Conservation (phyloP, 2,113 vertebrate genomes). For the Vicugna pacos region DNA sequence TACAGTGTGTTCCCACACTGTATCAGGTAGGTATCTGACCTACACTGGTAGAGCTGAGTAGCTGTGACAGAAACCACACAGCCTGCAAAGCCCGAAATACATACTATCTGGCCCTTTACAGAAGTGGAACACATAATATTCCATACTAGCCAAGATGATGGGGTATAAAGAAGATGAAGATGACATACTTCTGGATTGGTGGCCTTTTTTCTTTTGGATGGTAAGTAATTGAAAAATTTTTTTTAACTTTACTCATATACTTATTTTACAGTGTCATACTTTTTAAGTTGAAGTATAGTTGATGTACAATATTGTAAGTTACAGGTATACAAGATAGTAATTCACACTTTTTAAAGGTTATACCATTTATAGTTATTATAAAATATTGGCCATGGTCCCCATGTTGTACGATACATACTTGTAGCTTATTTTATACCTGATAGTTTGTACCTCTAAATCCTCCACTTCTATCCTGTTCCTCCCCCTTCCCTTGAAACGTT, state of each 20-base stretch:
- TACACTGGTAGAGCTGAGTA: not conserved
- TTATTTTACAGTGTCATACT: too few species aligned
- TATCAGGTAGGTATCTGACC: not conserved
- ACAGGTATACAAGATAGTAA: too few species aligned
- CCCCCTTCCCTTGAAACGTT: not conserved
- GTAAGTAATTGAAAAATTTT: not conserved
- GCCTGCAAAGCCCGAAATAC: not conserved
- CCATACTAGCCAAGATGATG: not conserved
- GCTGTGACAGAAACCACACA: not conserved
- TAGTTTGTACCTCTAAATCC: too few species aligned
- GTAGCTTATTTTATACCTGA: too few species aligned
- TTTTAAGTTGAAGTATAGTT: too few species aligned
- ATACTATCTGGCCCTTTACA: not conserved
- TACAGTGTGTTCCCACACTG: not conserved
- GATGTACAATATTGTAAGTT: too few species aligned
- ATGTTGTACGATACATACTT: too few species aligned
- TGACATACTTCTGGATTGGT: not conserved
- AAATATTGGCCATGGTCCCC: too few species aligned
- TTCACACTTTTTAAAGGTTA: too few species aligned
- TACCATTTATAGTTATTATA: too few species aligned
- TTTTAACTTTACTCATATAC: too few species aligned
- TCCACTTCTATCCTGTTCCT: too few species aligned
- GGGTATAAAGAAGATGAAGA: not conserved
- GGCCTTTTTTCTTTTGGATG: conserved; percentile 20
- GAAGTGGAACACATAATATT: not conserved